Conservation (phyloP, 2,797 vertebrate genomes). For the Mormyrus proboscirostris region DNA sequence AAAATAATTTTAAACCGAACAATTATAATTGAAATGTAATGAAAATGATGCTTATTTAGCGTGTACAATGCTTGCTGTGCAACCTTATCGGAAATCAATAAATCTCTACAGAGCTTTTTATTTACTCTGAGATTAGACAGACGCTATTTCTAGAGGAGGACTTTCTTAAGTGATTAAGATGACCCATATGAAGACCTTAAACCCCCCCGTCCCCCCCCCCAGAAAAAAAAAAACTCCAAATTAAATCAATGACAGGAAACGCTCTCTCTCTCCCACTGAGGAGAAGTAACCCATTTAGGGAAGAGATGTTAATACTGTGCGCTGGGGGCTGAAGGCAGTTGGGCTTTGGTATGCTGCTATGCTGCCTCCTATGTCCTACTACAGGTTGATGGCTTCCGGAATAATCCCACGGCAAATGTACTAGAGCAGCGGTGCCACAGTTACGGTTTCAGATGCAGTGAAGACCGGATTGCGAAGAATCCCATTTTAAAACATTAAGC, state of each 20-base stretch:
- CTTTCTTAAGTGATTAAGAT: slow-evolving; percentile 11
- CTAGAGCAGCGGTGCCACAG: background rate
- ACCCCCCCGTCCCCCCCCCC: background rate
- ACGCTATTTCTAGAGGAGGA: background rate
- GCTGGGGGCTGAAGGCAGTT: slow-evolving; percentile 7
- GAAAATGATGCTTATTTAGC: background rate
- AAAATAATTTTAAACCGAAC: background rate
- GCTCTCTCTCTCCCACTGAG: slow-evolving; percentile 3
- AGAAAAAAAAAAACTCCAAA: slow-evolving; percentile 12
- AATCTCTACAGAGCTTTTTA: background rate
- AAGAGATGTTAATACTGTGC: slow-evolving; percentile 23
- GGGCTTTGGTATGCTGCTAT: background rate
- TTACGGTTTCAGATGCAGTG: background rate
- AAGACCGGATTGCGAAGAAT: background rate
- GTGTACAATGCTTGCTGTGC: background rate
- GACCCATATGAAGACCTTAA: slow-evolving; percentile 25
- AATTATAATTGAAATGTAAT: background rate
- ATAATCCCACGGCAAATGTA: background rate
- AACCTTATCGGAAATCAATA: background rate
- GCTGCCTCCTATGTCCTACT: background rate
- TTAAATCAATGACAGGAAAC: slow-evolving; percentile 28
- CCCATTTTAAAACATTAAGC: background rate
- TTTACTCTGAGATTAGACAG: background rate
- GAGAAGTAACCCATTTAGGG: slow-evolving; percentile 28
- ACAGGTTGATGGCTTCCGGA: background rate